These are phyloP conservation scores for Ophioninae sp. DNA, from an alignment of 2,888 invertebrate species.

Conservation along the genomic window DNA sequence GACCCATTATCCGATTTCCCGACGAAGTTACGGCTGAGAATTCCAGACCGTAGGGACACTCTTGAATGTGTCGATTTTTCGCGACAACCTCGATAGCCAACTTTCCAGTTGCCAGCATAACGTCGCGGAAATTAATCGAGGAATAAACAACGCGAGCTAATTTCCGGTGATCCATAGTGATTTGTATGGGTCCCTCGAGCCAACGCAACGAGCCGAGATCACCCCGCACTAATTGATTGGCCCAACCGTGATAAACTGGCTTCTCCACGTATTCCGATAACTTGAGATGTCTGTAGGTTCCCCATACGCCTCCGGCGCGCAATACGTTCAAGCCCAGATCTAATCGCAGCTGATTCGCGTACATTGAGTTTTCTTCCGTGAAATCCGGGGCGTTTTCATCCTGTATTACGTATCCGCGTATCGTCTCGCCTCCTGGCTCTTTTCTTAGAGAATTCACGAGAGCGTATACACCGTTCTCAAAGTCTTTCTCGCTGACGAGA, in stretches of 20 bases:
- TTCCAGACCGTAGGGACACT: constrained; percentile 87
- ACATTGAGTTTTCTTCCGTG: constrained; percentile 85
- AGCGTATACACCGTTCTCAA: constrained; percentile 88
- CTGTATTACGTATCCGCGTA: constrained; percentile 85
- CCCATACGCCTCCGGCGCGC: constrained; percentile 83
- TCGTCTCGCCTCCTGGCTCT: constrained; percentile 86
- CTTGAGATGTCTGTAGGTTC: constrained; percentile 92
- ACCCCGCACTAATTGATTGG: constrained; percentile 89
- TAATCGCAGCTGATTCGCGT: constrained; percentile 85
- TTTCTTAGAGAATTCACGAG: constrained; percentile 92
- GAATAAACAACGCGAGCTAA: constrained; percentile 86
- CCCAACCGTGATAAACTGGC: constrained; percentile 86
- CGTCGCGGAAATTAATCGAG: constrained; percentile 95
- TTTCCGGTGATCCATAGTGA: constrained; percentile 61
- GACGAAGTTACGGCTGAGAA: constrained; percentile 83
- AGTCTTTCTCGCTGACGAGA: constrained; percentile 82
- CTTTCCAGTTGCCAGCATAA: constrained; percentile 96
- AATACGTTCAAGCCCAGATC: constrained; percentile 91
- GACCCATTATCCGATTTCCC: constrained; percentile 81
- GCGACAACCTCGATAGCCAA: constrained; percentile 92
- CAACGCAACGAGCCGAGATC: constrained; percentile 93
- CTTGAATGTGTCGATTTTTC: constrained; percentile 84
- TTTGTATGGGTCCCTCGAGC: constrained; percentile 86
- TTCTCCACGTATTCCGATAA: constrained; percentile 82
- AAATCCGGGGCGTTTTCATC: constrained; percentile 85